Evolutionary conservation across 2,797 vertebrate species (phyloP), one percentile per base, ranked within the genome.

Genomic region (Aldrovandia affinis): DNA sequence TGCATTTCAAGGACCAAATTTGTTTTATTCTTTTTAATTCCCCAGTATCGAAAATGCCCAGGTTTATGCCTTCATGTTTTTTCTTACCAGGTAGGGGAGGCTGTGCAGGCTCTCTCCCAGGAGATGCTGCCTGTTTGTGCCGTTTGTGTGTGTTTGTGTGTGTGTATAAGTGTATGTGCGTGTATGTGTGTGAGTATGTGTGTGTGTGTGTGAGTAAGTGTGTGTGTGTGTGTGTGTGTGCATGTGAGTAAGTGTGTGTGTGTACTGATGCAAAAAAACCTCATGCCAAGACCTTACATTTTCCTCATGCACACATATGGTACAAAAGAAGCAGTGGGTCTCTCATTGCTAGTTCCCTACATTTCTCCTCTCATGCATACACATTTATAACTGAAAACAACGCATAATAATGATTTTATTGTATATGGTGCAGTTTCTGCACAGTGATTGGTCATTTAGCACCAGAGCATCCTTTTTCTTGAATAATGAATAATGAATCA

Each of bases 21-120:
- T 86, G 86, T 88, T 83, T 85, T 89, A 85, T 89, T 89, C 85
- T 89, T 89, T 88, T 88, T 88, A 84, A 88, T 85, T 87, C 86
- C 54, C 83, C 82, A 79, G 85, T 83, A 47, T 75, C 68, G 77
- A 86, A 89, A 86, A 79, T 87, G 86, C 84, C 85, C 85, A 78
- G 83, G 84, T 88, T 88, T 68, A 57, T 86, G 84, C 83, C 83
- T 80, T 83, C 85, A 25, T 52, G 47, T 73, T 65, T 65, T 70
- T 70, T 61, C 61, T 57, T 59, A 28, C 20, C 30, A 42, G 80
- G 83, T 81, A 20, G 68, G 81, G 87, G 83, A 88, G 85, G 87
- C 88, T 89, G 90, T 65, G 57, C 36, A 65, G 54, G 86, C 82
- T 52, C 80, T 75, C 54, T 39, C 59, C 85, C 83, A 61, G 28